Evolutionary conservation across 2,113 vertebrate genomes (phyloP), one percentile per base, ranked within the genome.

Genomic region (Hystrix cristata): DNA sequence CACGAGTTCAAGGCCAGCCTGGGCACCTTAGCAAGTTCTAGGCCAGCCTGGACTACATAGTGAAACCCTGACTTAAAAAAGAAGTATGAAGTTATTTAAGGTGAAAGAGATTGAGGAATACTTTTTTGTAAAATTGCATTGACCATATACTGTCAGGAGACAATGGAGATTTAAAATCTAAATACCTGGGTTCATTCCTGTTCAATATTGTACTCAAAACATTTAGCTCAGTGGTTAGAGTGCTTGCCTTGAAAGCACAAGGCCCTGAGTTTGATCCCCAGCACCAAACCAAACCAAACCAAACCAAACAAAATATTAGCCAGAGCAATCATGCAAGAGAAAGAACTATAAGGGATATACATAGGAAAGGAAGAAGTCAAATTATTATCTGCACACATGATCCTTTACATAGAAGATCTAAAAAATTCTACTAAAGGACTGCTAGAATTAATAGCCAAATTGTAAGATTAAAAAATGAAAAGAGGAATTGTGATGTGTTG

Each of bases 91-190:
- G 25, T 94, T 92, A 85, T 76, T 96, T 78, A 72, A 86, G 53
- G 60, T 93, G 21, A 94, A 96, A 62, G 11, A 64, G 18, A 91
- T 18, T 94, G 76, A 90, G 16, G 25, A 76, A 84, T 88, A 62
- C 29, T 69, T 92, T 96, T 93, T 94, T 38, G 51, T 74, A 96
- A 96, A 92, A 72, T 67, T 19, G 5, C 96, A 94, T 21, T 95
- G 29, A 87, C 5, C 71, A 91, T 80, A 86, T 48, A 87, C 43
- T 93, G 38, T 59, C 78, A n/a, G 65, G 53, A 79, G 38, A 83
- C 23, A 91, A 76, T 55, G 25, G 48, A 83, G 18, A 79, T 93
- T 93, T 83, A n/a, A 48, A 86, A 18, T 91, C 19, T 53, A 67
- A 87, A 67, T 27, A 78, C n/a, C 18, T 79, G 13, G 46, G 34